Evolutionary conservation across 2,797 vertebrate species (phyloP), one percentile per base, ranked within the genome.

Genomic region (Natrix natrix): DNA sequence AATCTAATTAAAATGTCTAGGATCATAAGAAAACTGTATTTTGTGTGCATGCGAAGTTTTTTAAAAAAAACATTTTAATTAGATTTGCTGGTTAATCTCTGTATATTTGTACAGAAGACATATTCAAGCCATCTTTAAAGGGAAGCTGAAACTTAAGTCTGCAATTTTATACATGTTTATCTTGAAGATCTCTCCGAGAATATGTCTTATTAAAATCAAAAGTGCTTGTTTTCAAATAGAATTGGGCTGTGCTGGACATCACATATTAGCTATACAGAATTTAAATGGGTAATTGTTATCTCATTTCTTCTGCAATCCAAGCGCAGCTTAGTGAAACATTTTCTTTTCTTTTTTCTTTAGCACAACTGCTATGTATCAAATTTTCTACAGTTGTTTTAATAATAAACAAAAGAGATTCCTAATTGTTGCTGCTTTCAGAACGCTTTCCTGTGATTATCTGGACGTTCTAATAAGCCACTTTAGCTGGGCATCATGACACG

Each of bases 301-400:
- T 28, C 54, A 61, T 61, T 90, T 17, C 20, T 83, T 83, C 37
- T 24, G 20, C 74, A 48, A 83, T 48, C 22, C 20, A 83, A 83
- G 20, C 17, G 8, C 8, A 93, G 92, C 57, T 17, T 61, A 93
- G n/a, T 90, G 1, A 92, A 69, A 83, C 37, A 5, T 48, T 43
- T 37, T 37, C 2, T 37, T 37, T 61, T 24, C 2, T 26, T 61
- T 78, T 48, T 83, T 48, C 1, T 83, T 83, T 83, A 48, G 20
- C 20, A 83, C 24, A 83, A 83, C 3, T 48, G 37, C 20, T 83
- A 12, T 5, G 20, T 54, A 0, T 88, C 0, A 61, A 55, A 1
- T 32, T 8, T 0, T 48, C 13, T 1, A 12, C 4, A 32, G 43
- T 24, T 86, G 0, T 37, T 8, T 22, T 0, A n/a, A 90, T 11